Percentiles rank a stretch among this genome's conserved stretches.
These are phyloP conservation scores for Zosterops borbonicus DNA, from an alignment of 2,113 vertebrate species.

Conservation along the genomic window DNA sequence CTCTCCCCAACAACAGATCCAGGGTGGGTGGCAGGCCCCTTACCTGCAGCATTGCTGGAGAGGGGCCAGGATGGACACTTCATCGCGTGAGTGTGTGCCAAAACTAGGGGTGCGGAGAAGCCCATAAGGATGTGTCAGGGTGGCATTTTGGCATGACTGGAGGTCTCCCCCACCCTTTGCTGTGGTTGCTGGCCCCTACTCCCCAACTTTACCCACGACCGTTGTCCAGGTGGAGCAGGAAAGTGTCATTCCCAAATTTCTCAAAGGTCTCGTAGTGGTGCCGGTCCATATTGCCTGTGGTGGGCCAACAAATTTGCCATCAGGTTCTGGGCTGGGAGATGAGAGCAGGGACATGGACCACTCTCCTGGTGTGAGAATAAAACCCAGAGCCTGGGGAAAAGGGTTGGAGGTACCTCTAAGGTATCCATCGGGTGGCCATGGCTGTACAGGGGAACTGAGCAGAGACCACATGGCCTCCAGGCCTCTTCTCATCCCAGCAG, in stretches of 20 bases:
- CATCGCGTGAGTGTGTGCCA: conserved; percentile 81
- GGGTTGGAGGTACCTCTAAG: not conserved
- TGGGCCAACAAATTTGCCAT: not conserved
- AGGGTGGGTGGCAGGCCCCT: rapidly evolving
- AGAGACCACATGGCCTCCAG: not conserved
- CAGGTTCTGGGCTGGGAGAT: not conserved
- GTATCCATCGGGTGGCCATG: not conserved
- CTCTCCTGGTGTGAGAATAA: not conserved
- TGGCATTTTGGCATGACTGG: rapidly evolving
- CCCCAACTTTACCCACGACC: conserved; percentile 77
- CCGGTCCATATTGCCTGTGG: conserved; percentile 85
- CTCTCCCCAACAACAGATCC: rapidly evolving
- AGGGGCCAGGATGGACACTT: conserved; percentile 80
- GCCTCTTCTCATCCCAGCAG: not conserved
- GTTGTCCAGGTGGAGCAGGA: conserved; percentile 84
- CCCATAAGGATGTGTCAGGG: not conserved
- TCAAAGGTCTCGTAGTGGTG: conserved; percentile 88
- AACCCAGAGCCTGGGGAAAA: not conserved
- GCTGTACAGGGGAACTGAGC: rapidly evolving
- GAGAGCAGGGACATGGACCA: rapidly evolving
- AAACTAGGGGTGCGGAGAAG: conserved; percentile 70
- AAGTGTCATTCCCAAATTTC: conserved; percentile 85
- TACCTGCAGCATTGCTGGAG: conserved; percentile 85
- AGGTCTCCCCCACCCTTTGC: not conserved
- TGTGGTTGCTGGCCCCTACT: not conserved